These are phyloP conservation scores for Saxidomus purpurata DNA, from an alignment of 1,140 invertebrate genomes.

Conservation along the genomic window DNA sequence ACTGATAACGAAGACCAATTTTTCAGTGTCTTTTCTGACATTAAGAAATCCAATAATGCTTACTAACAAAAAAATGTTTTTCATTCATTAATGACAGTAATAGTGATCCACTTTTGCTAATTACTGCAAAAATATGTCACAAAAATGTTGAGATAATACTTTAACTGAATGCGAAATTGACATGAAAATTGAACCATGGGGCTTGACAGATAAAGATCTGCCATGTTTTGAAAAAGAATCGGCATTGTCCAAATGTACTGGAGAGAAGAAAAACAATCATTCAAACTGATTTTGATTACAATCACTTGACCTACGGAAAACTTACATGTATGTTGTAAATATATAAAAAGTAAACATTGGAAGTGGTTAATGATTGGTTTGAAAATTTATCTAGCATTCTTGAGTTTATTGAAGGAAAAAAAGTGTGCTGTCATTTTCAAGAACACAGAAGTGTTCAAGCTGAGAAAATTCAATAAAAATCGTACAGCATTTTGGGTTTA, in stretches of 20 bases:
- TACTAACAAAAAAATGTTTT: no score
- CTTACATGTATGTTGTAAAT: conserved; percentile 29
- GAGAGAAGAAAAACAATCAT: conserved; percentile 2
- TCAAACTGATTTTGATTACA: background rate
- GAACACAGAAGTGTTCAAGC: no score
- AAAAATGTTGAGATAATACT: background rate
- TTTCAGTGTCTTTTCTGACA: no score
- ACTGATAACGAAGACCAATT: no score
- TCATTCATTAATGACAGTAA: background rate
- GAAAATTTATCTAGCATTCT: no score
- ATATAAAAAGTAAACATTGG: conserved; percentile 21
- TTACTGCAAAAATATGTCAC: conserved; percentile 10
- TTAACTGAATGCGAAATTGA: background rate
- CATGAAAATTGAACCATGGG: background rate
- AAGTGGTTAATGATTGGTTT: background rate
- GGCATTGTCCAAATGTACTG: background rate
- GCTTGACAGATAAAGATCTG: background rate
- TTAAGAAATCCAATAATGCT: no score
- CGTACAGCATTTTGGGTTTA: no score
- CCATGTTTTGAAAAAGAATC: background rate
- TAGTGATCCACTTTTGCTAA: background rate
- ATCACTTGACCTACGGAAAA: conserved; percentile 7
- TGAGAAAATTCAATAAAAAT: no score
- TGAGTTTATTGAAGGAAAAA: no score
- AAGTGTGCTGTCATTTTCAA: no score